Evolutionary conservation across 2,888 invertebrate species (phyloP), one percentile per base, ranked within the genome.

Genomic region (Drosophila austrosaltans): DNA sequence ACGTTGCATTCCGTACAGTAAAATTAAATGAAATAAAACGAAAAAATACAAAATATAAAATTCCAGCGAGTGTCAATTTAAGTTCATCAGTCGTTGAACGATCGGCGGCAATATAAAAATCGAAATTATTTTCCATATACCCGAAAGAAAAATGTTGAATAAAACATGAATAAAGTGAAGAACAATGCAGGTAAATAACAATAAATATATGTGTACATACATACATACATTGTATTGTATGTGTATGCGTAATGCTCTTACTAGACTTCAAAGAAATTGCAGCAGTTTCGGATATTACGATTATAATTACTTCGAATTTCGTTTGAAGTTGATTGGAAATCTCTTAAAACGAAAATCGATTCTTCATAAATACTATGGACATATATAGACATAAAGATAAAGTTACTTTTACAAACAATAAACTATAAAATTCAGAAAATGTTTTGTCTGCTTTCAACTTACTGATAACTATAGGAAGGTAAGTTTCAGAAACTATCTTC

Each of bases 21-120:
- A 64, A 57, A 57, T 42, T 10, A 16, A 53, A 12, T 22, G 12
- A 53, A 53, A 20, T 12, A 22, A n/a, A 62, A 62, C 39, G 63
- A 70, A 70, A 62, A 53, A 53, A 62, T 70, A 69, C 68, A 62
- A 76, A 60, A 56, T 67, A 67, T 59, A 73, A 77, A 76, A 77
- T 77, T 62, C 66, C 83, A 71, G 71, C 72, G 61, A 81, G 78
- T 82, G 88, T 83, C 88, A 78, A 76, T 87, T 86, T 82, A 88
- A 83, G 88, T 88, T 82, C 86, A 86, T 82, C 88, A 85, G 85
- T 60, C 69, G 69, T 53, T 58, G 48, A 42, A 58, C 61, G 60
- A 60, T 48, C 62, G 63, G 40, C 30, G 53, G 53, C 57, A 16
- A 59, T 16, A 63, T 66, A 66, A 64, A 76, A 76, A 77, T 77